Evolutionary conservation across 1,140 invertebrate species (phyloP).

Genomic region (Drosophila rufa): DNA sequence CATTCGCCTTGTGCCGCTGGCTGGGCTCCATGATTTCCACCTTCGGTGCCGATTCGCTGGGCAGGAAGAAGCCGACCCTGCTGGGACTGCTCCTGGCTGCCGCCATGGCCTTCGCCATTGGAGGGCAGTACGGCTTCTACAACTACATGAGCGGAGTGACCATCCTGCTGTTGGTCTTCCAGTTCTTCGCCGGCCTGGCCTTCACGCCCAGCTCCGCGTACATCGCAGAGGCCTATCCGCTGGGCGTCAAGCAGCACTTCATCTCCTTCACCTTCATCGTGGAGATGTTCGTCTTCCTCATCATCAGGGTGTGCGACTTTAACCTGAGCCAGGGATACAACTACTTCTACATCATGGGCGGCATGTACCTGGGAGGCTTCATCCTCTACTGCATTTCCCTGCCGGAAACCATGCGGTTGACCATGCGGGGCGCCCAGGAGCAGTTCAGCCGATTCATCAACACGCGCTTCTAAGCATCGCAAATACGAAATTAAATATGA

Average conservation of each 20-base stretch:
- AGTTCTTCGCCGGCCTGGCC: constrained; percentile 55
- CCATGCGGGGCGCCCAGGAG: constrained; percentile 59
- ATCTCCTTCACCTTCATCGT: constrained; percentile 55
- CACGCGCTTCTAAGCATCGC: constrained; percentile 8
- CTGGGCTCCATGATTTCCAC: constrained; percentile 12
- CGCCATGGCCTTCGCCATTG: constrained; percentile 46
- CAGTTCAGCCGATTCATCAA: constrained; percentile 53
- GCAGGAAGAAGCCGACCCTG: constrained; percentile 50
- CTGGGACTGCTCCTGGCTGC: constrained; percentile 42
- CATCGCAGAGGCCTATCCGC: constrained; percentile 58
- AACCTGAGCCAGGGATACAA: background rate
- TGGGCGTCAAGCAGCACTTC: constrained; percentile 61
- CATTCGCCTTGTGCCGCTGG: constrained; percentile 41
- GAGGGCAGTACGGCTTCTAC: background rate
- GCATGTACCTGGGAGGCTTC: constrained; percentile 45
- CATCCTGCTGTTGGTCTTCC: constrained; percentile 22
- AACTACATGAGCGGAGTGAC: background rate
- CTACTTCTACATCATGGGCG: constrained; percentile 57
- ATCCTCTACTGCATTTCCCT: constrained; percentile 38
- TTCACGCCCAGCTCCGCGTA: constrained; percentile 49
- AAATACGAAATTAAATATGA: background rate
- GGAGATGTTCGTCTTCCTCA: constrained; percentile 61
- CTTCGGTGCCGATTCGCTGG: constrained; percentile 35
- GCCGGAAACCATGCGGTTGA: constrained; percentile 62
- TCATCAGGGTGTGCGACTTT: constrained; percentile 15